Evolutionary conservation across 2,113 vertebrate genomes (phyloP).

Genomic region (Corythoichthys intestinalis): DNA sequence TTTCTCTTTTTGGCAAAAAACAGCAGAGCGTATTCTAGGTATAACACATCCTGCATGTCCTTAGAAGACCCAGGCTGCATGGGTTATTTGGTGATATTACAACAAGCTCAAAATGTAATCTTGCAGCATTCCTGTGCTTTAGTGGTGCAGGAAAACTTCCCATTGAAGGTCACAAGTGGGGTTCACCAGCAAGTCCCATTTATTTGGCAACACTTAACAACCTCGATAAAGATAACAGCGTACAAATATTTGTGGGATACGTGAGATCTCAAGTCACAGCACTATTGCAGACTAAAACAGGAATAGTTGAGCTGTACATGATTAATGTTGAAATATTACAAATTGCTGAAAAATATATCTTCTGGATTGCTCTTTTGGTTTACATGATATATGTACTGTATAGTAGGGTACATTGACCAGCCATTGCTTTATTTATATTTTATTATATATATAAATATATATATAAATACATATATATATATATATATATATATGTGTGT

Average conservation of each 20-base stretch:
- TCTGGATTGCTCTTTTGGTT: too few species aligned
- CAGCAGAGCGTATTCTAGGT: conserved; percentile 11
- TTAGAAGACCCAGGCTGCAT: conserved; percentile 26
- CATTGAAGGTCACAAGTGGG: conserved; percentile 11
- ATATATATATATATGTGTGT: too few species aligned
- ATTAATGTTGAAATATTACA: not conserved
- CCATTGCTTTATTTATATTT: too few species aligned
- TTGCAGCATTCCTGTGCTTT: conserved; percentile 31
- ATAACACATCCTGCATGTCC: conserved; percentile 24
- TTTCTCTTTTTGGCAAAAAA: not conserved
- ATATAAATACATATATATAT: too few species aligned
- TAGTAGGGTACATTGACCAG: too few species aligned
- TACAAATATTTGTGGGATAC: conserved; percentile 6
- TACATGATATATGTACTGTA: too few species aligned
- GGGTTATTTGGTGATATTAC: conserved; percentile 43
- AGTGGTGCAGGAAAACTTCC: conserved; percentile 8
- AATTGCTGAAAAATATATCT: not conserved
- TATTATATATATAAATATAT: too few species aligned
- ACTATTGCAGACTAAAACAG: not conserved
- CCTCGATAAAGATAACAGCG: conserved; percentile 3
- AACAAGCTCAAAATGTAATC: conserved; percentile 28
- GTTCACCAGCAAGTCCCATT: not conserved
- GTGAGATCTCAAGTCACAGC: not conserved
- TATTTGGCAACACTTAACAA: not conserved
- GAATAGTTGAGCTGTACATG: not conserved